Base-by-base conservation (phyloP, 2,888 invertebrate species). In the Penaeus monodon region DNA sequence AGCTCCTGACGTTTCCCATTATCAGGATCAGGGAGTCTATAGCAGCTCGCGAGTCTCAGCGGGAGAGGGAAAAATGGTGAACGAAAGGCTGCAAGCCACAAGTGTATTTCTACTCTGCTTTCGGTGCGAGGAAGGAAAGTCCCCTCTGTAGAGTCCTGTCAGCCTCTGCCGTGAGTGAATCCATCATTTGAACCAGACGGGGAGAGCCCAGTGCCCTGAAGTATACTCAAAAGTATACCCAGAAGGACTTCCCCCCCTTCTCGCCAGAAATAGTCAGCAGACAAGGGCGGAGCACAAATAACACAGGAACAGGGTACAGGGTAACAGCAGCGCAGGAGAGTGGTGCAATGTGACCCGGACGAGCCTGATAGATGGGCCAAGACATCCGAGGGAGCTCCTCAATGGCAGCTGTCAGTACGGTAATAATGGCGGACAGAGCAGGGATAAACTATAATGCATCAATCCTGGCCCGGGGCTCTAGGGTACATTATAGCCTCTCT, bases 1-100 rank as follows among this genome's bases (percentile, higher is more conserved):
- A 29, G 57, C 29, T 8, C 29, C 70, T 84, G 84, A 84, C 84
- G 77, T 68, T 78, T 84, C 84, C 84, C 79, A 84, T 84, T 84
- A 84, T 84, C 84, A 77, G 79, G 57, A n/a, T 44, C n/a, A 83
- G 64, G 73, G 76, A 49, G 33, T 73, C 73, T 38, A 73, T 73
- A 38, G 73, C 73, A 38, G 38, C 73, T 22, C 22, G 38, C 33
- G 38, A 49, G 27, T 14, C 57, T 29, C 27, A 3, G 22, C 10
- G 49, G 49, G 22, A 64, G 44, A 73, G 27, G 63, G 10, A 44
- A 63, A 63, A 27, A 49, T 57, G 70, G 38, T 22, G 63, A 74
- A 63, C 57, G 33, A n/a, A 57, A 33, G 82, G 27, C 49, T 20
- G 22, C 27, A 63, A 38, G 66, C n/a, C 17, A 4, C 17, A 70